A percentile compares a stretch with the other conserved stretches of the same genome.
Conservation (phyloP, 1,140 invertebrate species). For the Dreissena rostriformis region DNA sequence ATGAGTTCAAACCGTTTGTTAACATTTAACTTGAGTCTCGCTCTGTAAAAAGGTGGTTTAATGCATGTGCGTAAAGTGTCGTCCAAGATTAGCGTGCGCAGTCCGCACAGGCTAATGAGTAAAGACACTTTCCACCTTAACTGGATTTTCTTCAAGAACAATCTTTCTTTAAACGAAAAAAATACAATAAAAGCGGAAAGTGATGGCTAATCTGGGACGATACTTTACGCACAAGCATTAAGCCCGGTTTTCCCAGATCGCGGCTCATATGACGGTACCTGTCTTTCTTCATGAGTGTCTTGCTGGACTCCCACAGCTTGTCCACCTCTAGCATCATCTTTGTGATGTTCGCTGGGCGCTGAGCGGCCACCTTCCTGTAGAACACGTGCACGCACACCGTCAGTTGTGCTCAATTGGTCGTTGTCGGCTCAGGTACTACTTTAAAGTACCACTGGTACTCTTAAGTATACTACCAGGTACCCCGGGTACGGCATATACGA, state of each 20-base stretch:
- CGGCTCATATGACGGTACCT: conserved; percentile 31
- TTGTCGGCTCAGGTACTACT: background rate
- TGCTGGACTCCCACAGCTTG: conserved; percentile 60
- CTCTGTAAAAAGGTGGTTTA: background rate
- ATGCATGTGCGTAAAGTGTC: too few relatives aligned
- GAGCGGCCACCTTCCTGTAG: background rate
- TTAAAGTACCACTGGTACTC: background rate
- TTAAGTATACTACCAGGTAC: background rate
- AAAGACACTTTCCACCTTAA: too few relatives aligned
- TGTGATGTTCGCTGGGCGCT: conserved; percentile 10
- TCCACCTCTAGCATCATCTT: conserved; percentile 63
- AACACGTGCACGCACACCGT: background rate
- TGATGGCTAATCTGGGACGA: too few relatives aligned
- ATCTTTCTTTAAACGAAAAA: too few relatives aligned
- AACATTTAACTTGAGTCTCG: background rate
- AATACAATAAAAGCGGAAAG: too few relatives aligned
- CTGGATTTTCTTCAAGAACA: too few relatives aligned
- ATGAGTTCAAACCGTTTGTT: too few relatives aligned
- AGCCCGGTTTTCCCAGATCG: too few relatives aligned
- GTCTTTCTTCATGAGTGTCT: conserved; percentile 60
- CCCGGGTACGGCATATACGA: background rate
- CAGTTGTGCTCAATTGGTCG: background rate
- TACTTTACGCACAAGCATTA: too few relatives aligned
- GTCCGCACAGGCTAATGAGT: too few relatives aligned
- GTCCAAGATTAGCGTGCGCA: too few relatives aligned